Percentiles rank a stretch among this genome's conserved stretches.
Evolutionary conservation across 2,888 invertebrate species (phyloP).

Genomic region (Leptogaster cylindrica): DNA sequence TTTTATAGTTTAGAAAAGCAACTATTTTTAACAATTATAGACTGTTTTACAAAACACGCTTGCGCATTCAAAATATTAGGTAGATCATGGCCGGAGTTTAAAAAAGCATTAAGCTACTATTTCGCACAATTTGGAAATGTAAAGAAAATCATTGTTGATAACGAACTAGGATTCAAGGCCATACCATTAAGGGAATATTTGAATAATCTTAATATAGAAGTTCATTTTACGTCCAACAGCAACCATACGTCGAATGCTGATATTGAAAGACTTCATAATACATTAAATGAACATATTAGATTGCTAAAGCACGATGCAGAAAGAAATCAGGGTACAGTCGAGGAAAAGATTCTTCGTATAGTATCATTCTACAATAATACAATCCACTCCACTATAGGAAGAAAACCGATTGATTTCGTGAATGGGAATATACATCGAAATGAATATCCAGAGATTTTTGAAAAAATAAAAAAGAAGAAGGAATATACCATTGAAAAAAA

Average conservation of each 20-base stretch:
- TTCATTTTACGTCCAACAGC: conserved; percentile 1
- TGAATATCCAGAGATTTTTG: neutral
- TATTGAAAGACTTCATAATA: neutral
- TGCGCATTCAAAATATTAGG: conserved; percentile 20
- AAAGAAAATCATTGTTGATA: neutral
- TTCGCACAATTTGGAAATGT: neutral
- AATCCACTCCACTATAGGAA: conserved; percentile 24
- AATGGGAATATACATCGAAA: conserved; percentile 5
- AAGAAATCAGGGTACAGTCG: neutral
- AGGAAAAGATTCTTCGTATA: conserved; percentile 13
- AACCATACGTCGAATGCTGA: conserved; percentile 13
- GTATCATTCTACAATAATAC: conserved; percentile 10
- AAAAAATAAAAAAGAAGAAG: conserved; percentile 8
- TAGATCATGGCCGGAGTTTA: conserved; percentile 38
- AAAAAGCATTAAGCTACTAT: conserved; percentile 1
- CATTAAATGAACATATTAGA: conserved; percentile 8
- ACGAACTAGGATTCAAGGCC: neutral
- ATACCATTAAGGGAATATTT: neutral
- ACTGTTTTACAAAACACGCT: conserved; percentile 39
- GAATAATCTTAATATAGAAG: neutral
- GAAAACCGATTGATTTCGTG: conserved; percentile 29
- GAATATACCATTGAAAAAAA: neutral
- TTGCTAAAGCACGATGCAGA: conserved; percentile 4
- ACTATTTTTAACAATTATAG: conserved; percentile 38
- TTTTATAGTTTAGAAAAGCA: conserved; percentile 32